phyloP scores from a whole-genome alignment of 2,888 invertebrate genomes.

The Idaea biselata region DNA sequence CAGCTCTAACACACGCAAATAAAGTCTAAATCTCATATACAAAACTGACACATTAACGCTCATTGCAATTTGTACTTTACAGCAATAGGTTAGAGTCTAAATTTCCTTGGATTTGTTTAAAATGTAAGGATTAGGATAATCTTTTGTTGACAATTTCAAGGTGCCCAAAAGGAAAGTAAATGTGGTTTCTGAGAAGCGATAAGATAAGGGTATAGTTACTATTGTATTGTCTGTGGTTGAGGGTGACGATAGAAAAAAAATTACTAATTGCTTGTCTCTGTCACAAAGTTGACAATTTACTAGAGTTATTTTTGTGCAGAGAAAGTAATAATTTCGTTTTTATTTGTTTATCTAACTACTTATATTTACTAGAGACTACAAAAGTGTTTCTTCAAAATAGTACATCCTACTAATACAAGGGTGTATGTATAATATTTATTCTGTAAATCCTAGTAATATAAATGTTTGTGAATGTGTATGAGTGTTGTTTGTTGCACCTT shows the following conservation, averaged over 20 bases:
- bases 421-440: too few species aligned
- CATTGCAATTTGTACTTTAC: neutral
- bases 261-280: neutral
- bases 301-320: neutral
- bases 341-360: too few species aligned
- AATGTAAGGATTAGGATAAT: constrained; percentile 59
- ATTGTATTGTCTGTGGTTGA: constrained; percentile 35
- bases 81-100: constrained; percentile 21
- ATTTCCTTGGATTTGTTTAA: constrained; percentile 33
- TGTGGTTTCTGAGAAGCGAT: constrained; percentile 55
- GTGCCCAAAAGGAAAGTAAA: constrained; percentile 47
- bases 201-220: constrained; percentile 28
- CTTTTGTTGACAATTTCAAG: constrained; percentile 73
- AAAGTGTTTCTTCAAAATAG: too few species aligned
- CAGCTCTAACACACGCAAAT: constrained; percentile 7
- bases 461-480: too few species aligned
- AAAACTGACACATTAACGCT: neutral
- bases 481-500: too few species aligned
- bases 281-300: neutral
- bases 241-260: constrained; percentile 48
- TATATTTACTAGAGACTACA: too few species aligned
- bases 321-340: neutral
- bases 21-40: constrained; percentile 15
- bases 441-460: too few species aligned
- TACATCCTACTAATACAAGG: too few species aligned